Percentiles rank a stretch among this genome's conserved stretches.
These are phyloP conservation scores for Campylorhamphus procurvoides DNA, from an alignment of 2,113 vertebrate genomes.

Conservation along the genomic window DNA sequence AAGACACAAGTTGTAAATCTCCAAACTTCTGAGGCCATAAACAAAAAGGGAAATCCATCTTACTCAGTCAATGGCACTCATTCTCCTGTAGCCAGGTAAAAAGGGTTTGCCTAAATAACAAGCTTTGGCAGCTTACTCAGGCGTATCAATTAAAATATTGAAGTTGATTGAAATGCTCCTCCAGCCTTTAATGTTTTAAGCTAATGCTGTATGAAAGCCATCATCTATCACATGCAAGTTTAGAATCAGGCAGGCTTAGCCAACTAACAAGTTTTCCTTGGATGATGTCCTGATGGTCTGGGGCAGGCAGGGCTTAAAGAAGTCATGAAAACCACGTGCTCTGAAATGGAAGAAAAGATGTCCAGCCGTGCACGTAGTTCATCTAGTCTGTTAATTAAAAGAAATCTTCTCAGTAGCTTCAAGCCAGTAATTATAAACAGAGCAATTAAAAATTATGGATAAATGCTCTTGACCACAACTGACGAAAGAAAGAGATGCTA, in stretches of 20 bases:
- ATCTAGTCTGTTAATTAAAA: background rate
- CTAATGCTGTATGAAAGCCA: slow-evolving; percentile 40
- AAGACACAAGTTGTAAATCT: background rate
- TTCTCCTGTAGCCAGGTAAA: slow-evolving; percentile 5
- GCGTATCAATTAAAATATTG: slow-evolving; percentile 20
- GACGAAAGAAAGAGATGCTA: background rate
- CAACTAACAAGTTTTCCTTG: background rate
- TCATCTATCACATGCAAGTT: slow-evolving; percentile 25
- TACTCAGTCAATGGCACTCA: background rate
- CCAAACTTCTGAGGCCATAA: background rate
- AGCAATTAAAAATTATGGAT: background rate
- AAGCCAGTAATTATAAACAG: background rate
- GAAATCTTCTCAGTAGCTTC: background rate
- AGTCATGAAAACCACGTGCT: background rate
- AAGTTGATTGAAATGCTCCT: slow-evolving; percentile 36
- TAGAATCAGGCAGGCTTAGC: background rate
- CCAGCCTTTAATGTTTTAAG: slow-evolving; percentile 59
- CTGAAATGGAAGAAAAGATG: background rate
- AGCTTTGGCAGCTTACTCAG: slow-evolving; percentile 1
- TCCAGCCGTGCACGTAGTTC: background rate
- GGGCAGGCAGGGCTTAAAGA: background rate
- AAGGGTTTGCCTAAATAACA: slow-evolving; percentile 46
- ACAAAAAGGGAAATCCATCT: background rate
- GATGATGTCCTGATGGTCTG: background rate
- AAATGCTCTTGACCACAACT: background rate